Evolutionary conservation across 2,113 vertebrate genomes (phyloP), one percentile per base, ranked within the genome.

Genomic region (Microtus pennsylvanicus): DNA sequence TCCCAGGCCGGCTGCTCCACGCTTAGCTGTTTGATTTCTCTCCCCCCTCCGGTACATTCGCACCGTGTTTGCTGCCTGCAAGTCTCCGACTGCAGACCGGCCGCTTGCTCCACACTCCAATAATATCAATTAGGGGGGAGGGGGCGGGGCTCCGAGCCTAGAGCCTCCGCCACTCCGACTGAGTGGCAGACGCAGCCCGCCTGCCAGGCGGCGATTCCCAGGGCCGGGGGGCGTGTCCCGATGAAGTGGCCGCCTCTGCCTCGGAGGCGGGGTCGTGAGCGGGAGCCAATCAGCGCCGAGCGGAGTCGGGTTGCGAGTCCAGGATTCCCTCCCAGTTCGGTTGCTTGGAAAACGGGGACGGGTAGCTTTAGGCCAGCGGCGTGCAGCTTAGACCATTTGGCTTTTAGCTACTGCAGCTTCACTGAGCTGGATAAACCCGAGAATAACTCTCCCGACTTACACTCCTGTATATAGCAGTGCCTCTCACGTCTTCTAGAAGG

Each of bases 61-160:
- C 97, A 97, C 98, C 81, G 93, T 95, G 75, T 98, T 97, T 96
- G 97, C 98, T 96, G 97, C 97, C 96, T 98, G 98, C 98, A 97
- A 98, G 97, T 98, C 98, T 99, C 99, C 99, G 98, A 99, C 99
- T 98, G 98, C 98, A 98, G 97, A 98, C 97, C 95, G 82, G 97
- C 97, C 97, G 98, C 98, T 98, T 97, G 98, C 97, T 98, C 98
- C 98, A 98, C 98, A 97, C 99, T 99, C 99, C 98, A 99, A 99
- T 99, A 99, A 99, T 98, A 99, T 98, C 99, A 98, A 99, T 98
- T 97, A 97, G 97, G 97, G 95, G 94, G 87, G 93, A 96, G 95
- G 97, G 88, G 98, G 97, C 96, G 98, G 98, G 98, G 95, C 95
- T 94, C 93, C 75, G 45, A 69, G 87, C 13, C 1, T 2, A 82